These are phyloP conservation scores for Conus ventricosus DNA, from an alignment of 1,140 invertebrate species.

Conservation along the genomic window DNA sequence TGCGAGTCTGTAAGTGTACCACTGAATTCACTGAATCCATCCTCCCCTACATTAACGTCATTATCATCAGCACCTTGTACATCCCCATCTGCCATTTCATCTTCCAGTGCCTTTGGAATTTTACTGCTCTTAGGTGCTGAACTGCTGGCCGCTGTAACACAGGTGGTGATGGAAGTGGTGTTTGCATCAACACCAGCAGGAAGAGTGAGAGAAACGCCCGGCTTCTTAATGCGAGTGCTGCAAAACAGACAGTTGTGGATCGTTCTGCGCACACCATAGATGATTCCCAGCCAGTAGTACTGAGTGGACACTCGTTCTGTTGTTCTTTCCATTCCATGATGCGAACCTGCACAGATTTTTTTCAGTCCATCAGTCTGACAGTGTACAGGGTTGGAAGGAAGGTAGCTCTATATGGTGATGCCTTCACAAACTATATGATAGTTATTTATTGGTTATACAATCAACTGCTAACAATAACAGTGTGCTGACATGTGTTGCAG, in stretches of 20 bases:
- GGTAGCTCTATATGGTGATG: no score
- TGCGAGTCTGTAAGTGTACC: neutral
- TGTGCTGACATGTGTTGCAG: no score
- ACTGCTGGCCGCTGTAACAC: neutral
- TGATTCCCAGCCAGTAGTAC: conserved; percentile 44
- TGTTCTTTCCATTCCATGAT: conserved; percentile 42
- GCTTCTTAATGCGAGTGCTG: neutral
- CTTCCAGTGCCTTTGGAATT: neutral
- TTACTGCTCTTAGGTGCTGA: neutral
- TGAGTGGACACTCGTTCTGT: neutral
- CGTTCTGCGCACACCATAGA: conserved; percentile 27
- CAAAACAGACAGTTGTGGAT: conserved; percentile 34
- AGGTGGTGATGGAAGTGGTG: neutral
- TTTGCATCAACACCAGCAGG: neutral
- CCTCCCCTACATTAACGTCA: neutral
- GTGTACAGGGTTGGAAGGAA: no score
- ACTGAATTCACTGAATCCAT: neutral
- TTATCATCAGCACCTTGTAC: neutral
- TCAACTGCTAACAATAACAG: no score
- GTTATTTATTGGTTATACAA: no score
- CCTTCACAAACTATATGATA: neutral
- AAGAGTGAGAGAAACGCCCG: neutral
- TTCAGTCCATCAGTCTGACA: neutral
- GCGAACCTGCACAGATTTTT: conserved; percentile 30
- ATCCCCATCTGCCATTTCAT: neutral